Base-by-base conservation (phyloP, 2,888 invertebrate species). In the Andrena flavipes region DNA sequence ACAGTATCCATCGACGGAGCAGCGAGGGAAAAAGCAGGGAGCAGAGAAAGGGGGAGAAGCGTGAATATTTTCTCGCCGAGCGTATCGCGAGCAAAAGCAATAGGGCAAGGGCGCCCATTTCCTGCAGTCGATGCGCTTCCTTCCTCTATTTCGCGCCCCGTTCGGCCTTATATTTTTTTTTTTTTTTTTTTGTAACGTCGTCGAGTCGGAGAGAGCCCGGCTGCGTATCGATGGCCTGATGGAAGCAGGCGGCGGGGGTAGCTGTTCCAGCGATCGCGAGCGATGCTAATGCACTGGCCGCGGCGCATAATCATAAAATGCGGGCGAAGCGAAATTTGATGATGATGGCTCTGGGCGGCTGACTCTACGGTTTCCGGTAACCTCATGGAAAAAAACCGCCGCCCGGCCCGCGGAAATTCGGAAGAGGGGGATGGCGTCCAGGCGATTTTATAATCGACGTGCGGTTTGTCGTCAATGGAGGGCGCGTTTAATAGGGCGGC, bases 91-190 rank as follows among this genome's bases (percentile, higher is more conserved):
- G 72, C 83, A 67, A 76, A 16, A 65, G 82, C 68, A 87, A 87
- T 87, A 88, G 86, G 84, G 78, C 84, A 78, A 72, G 67, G 80
- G 82, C 82, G 79, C 84, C 80, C 73, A 91, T 91, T 91, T 91
- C 90, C 90, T 91, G 82, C 86, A 82, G 82, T 85, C 90, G 86
- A 91, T 90, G 88, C 88, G 85, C 84, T 91, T 90, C 89, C 91
- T 91, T 89, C 89, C 91, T 87, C 81, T 78, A 88, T 90, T 89
- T 83, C 83, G 65, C 80, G 42, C 35, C n/a, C 35, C 10, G 26
- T 67, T 69, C 54, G 26, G 26, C 54, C 30, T 49, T 51, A 26
- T 59, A 73, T 69, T 59, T 59, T 60, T 67, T 76, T 26, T 1
- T 29, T 75, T 68, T 56, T 29, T 30, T 49, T 4, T n/a, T n/a